phyloP scores from a whole-genome alignment of 2,888 invertebrate genomes.

The Hydriomena furcata region DNA sequence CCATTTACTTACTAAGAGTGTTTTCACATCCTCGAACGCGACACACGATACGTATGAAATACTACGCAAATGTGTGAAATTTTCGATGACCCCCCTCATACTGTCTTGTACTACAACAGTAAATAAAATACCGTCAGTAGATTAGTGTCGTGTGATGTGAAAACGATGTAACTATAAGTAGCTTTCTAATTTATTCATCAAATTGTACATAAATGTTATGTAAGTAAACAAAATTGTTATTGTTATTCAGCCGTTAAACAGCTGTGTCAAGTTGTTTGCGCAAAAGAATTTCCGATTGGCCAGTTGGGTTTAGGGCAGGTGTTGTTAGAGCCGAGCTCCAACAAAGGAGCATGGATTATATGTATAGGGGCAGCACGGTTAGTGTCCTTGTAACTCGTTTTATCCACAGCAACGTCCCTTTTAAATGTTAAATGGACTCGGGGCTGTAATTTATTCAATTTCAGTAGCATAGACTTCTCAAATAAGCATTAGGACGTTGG shows the following conservation, averaged over 20 bases:
- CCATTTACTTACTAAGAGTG: too few species aligned
- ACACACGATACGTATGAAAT: too few species aligned
- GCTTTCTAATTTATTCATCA: background rate
- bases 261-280: constrained; percentile 7
- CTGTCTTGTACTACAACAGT: too few species aligned
- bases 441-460: too few species aligned
- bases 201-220: background rate
- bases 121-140: too few species aligned
- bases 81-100: too few species aligned
- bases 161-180: background rate
- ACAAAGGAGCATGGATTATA: constrained; percentile 11
- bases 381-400: background rate
- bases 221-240: background rate
- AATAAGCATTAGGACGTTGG: too few species aligned
- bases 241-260: background rate
- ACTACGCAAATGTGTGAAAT: too few species aligned
- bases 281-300: constrained; percentile 10
- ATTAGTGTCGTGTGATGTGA: too few species aligned
- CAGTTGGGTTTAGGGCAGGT: constrained; percentile 16
- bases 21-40: too few species aligned
- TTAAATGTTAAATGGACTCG: background rate
- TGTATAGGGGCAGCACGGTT: constrained; percentile 2
- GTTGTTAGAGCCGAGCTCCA: constrained; percentile 7
- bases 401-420: background rate
- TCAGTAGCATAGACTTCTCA: too few species aligned